Base-by-base conservation (phyloP, 2,113 vertebrate species). In the Ammospiza caudacuta region DNA sequence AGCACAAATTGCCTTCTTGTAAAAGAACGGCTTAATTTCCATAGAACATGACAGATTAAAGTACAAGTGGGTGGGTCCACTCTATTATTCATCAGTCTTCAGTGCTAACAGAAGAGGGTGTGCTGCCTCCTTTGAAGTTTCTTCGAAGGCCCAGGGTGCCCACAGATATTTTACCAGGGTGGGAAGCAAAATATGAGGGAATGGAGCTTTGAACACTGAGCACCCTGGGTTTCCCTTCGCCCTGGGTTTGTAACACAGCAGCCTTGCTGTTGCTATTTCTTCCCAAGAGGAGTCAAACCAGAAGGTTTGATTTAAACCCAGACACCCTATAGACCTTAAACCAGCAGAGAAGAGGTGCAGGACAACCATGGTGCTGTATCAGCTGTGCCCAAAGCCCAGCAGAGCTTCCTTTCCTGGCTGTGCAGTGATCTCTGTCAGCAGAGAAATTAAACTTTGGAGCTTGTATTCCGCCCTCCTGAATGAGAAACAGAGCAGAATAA, bases 71-170 rank as follows among this genome's bases (percentile, higher is more conserved):
- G 96, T 75, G 95, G 95, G 96, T 96, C 96, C 95, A 90, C 92
- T 96, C 77, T 96, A 93, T 96, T 96, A 96, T 97, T 96, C 95
- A 97, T 96, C 96, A 94, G 73, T 59, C 49, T 94, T 93, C 62
- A 7, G 27, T 62, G 74, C 90, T 89, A 83, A 64, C 86, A 91
- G 86, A 72, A 91, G 86, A 94, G 70, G 76, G 61, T 89, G 54
- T 87, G 83, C 86, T 89, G 64, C 61, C 44, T 83, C 47, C 79
- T 90, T 90, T 95, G 86, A 89, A 90, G 73, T 89, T 95, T 95
- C 95, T 92, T 95, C 49, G 63, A 92, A 93, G 95, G 80, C 90
- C 77, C 69, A 22, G 93, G 86, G 62, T 94, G 88, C 92, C 76
- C 83, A 79, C 72, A 84, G 95, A 61, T 6, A 24, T 83, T 88